Evolutionary conservation across 2,888 invertebrate genomes (phyloP), one percentile per base, ranked within the genome.

Genomic region (Acleris sparsana): DNA sequence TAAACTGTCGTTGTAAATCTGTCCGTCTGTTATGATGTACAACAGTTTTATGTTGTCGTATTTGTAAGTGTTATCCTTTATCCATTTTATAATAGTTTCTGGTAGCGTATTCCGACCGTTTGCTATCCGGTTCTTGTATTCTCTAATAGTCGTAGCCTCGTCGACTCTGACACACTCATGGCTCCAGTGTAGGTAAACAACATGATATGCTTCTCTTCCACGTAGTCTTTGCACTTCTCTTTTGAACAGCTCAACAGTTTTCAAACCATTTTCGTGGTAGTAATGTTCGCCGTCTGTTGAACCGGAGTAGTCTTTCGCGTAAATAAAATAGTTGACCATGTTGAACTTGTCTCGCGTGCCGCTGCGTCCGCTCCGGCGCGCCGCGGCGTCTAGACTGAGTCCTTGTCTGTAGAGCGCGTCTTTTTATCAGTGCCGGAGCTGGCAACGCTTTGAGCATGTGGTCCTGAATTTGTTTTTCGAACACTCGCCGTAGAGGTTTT

Each of bases 1-100:
- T 55, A 49, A 49, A 61, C 70, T 70, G 0, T 4, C 0, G 1
- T 5, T 0, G 16, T 29, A 13, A 22, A 79, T 77, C 55, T 71
- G n/a, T 18, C 80, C 80, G 62, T 81, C 78, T 3, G 81, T 81
- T 13, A 80, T 70, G 6, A 80, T 77, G 53, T 79, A 80, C 20
- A 80, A 33, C 33, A 33, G 33, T 33, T 33, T 33, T 33, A 33
- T 33, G 33, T 33, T 33, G 9, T 33, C 33, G 33, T 51, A 80
- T 71, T 29, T 75, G 73, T 17, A 5, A 2, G 71, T 66, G 58
- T 72, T 62, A 5, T 56, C 6, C 68, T 71, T 53, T 17, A 75
- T 67, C 66, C 67, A 69, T 2, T 64, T 0, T 11, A 76, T 73
- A 55, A 78, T 75, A 1, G 58, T 55, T 43, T 63, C 61, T 0